Percentiles rank a stretch among this genome's conserved stretches.
These are phyloP conservation scores for Drosophila quinaria DNA, from an alignment of 2,888 invertebrate genomes.

Conservation along the genomic window DNA sequence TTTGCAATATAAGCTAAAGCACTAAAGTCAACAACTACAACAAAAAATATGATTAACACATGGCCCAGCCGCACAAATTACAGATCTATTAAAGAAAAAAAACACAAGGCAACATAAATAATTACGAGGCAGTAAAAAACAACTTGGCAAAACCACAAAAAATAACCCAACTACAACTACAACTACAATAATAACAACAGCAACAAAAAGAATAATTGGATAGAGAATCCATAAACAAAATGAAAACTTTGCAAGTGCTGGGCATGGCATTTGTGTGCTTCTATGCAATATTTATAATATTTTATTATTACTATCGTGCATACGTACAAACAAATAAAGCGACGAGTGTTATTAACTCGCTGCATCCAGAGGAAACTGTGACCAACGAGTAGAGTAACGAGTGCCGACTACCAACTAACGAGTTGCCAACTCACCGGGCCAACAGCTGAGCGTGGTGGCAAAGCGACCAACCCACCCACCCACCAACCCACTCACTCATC, in stretches of 20 bases:
- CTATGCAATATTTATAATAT: conserved; percentile 77
- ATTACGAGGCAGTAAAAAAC: conserved; percentile 58
- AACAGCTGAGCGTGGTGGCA: conserved; percentile 69
- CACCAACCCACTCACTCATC: conserved; percentile 55
- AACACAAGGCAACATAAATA: conserved; percentile 53
- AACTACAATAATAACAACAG: conserved; percentile 1
- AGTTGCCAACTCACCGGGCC: conserved; percentile 15
- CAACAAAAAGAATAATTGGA: conserved; percentile 15
- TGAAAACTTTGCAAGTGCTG: conserved; percentile 69
- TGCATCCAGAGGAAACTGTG: conserved; percentile 9
- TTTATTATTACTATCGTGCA: conserved; percentile 79
- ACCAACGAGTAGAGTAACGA: conserved; percentile 3
- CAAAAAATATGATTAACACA: conserved; percentile 55
- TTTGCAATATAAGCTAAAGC: conserved; percentile 1
- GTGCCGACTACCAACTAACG: conserved; percentile 8
- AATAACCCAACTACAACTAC: conserved; percentile 27
- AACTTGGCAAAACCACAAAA: conserved; percentile 59
- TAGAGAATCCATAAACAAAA: conserved; percentile 35
- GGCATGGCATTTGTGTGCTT: conserved; percentile 70
- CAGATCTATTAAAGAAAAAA: conserved; percentile 50
- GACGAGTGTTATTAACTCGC: conserved; percentile 14
- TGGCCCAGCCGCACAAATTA: conserved; percentile 59
- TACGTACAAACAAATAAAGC: conserved; percentile 51
- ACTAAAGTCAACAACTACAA: conserved; percentile 21
- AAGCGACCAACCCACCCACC: no score